Evolutionary conservation across 2,797 vertebrate genomes (phyloP), one percentile per base, ranked within the genome.

Genomic region (Petrocephalus sullivani): DNA sequence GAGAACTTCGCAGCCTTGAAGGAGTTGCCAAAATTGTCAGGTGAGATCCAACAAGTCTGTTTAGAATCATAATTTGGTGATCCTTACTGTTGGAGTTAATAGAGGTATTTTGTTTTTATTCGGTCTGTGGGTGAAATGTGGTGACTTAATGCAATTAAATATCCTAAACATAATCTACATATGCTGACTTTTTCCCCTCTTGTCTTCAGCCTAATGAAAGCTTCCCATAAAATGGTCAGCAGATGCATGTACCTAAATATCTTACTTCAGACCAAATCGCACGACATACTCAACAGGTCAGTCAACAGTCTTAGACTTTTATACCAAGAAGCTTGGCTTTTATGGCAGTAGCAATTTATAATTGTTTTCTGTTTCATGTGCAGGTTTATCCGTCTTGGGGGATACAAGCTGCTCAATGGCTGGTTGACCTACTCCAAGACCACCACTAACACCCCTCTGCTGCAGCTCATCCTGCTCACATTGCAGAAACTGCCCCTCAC

Each of bases 221-320:
- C 97, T 14, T 97, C 98, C 0, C 95, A 96, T 88, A 99, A 98
- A 95, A 96, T 99, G 97, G 98, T 98, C 92, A 98, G 98, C 89
- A 96, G 98, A 28, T 99, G 98, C 90, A 98, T 98, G 91, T 99
- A 99, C 93, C 93, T 99, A 89, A 99, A 98, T 92, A 97, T 99
- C 91, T 92, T 99, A 28, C 95, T 99, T 89, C 98, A 99, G 93
- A 99, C 98, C 0, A 97, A 96, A 0, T 96, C 97, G 1, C 96
- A 97, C 0, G 98, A 98, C 87, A 90, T 98, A 88, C 94, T 99
- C 1, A 95, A 96, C 89, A 96, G 97, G 98, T 99, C 92, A 91
- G 95, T 33, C 12, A 57, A 1, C 84, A 8, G 56, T 9, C 16
- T 57, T 87, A 12, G 41, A 28, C 16, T 64, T 4, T 4, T 53